Conservation (phyloP, 2,888 invertebrate species). For the Orthosia gothica region DNA sequence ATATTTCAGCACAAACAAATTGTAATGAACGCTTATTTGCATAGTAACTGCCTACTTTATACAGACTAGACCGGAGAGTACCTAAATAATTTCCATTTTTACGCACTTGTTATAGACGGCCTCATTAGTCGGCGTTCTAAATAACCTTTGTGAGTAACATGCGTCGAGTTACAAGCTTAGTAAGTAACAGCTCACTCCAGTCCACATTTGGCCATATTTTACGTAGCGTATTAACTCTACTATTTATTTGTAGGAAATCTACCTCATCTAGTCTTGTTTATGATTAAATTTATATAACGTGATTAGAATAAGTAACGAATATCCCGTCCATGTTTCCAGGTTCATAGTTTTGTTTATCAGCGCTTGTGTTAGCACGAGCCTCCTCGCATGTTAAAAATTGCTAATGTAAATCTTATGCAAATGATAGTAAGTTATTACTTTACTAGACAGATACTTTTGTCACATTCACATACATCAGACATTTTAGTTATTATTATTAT, state of each 20-base stretch:
- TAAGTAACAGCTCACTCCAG: constrained; percentile 12
- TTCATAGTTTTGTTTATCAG: background rate
- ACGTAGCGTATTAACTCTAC: background rate
- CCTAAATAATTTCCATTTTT: too few relatives aligned
- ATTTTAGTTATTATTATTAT: background rate
- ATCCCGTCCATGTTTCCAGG: background rate
- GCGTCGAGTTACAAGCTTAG: too few relatives aligned
- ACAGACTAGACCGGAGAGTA: too few relatives aligned
- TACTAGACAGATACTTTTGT: background rate
- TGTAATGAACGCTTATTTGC: too few relatives aligned
- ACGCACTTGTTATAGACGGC: too few relatives aligned
- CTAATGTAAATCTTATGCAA: background rate
- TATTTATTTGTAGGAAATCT: too few relatives aligned
- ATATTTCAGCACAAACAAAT: too few relatives aligned
- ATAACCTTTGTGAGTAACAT: too few relatives aligned
- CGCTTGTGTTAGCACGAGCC: background rate
- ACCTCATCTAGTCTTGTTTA: background rate
- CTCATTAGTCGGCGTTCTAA: too few relatives aligned
- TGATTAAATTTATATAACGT: background rate
- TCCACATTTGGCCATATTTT: background rate
- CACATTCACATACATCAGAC: background rate
- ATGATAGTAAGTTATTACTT: background rate
- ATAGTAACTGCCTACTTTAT: too few relatives aligned
- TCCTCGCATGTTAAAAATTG: background rate
- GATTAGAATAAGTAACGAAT: too few relatives aligned